A percentile compares a stretch with the other conserved stretches of the same genome.
These are phyloP conservation scores for Candoia aspera DNA, from an alignment of 2,113 vertebrate genomes.

Conservation along the genomic window DNA sequence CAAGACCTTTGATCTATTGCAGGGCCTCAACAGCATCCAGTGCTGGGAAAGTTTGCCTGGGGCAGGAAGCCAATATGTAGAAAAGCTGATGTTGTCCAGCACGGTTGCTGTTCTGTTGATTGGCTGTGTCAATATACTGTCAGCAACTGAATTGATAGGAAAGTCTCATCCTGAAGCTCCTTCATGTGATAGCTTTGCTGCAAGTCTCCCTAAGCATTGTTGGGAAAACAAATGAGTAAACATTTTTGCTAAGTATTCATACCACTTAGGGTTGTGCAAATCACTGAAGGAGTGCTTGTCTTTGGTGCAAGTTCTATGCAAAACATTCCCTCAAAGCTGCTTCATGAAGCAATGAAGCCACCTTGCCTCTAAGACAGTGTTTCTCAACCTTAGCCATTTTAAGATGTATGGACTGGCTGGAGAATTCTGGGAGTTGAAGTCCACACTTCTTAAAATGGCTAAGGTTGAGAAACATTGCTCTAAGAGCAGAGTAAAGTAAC, in stretches of 20 bases:
- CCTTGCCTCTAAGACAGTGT: too few species aligned
- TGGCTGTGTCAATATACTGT: accelerated
- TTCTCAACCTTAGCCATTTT: too few species aligned
- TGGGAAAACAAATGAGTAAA: neutral
- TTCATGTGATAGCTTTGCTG: neutral
- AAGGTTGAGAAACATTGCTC: too few species aligned
- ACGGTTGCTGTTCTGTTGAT: neutral
- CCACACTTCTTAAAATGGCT: too few species aligned
- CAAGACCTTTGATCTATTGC: slow-evolving; percentile 55
- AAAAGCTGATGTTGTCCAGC: neutral
- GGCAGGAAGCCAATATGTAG: slow-evolving; percentile 2
- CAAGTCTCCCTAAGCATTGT: neutral
- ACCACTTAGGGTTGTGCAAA: accelerated
- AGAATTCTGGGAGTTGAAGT: too few species aligned
- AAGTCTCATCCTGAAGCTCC: neutral
- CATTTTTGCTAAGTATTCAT: neutral
- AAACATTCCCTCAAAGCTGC: neutral
- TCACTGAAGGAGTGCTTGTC: neutral
- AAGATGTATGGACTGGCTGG: too few species aligned
- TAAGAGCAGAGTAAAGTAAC: too few species aligned
- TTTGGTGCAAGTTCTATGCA: neutral
- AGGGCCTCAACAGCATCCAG: neutral
- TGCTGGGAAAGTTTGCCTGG: slow-evolving; percentile 27
- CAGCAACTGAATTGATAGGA: neutral
- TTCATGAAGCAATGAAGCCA: neutral